These are phyloP conservation scores for Temnothorax rugatulus DNA, from an alignment of 2,888 invertebrate species.

Conservation along the genomic window DNA sequence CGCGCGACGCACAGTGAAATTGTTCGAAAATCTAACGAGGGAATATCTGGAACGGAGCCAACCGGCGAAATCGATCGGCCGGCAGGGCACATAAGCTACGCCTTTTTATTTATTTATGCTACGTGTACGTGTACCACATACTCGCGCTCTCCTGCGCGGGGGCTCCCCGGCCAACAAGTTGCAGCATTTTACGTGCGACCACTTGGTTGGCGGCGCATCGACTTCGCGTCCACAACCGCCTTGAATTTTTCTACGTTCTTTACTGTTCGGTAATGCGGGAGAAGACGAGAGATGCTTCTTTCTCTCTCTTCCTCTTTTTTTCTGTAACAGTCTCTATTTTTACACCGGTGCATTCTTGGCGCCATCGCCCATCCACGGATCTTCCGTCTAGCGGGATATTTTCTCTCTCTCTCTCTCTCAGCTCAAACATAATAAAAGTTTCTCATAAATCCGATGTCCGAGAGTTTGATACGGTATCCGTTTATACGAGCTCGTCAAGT, in stretches of 20 bases:
- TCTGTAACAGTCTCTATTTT: conserved; percentile 26
- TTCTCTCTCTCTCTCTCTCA: not conserved
- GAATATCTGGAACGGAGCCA: conserved; percentile 74
- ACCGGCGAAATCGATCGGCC: conserved; percentile 77
- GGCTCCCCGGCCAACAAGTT: conserved; percentile 46
- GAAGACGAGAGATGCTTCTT: not conserved
- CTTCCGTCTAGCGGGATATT: conserved; percentile 12
- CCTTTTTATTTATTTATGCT: conserved; percentile 80
- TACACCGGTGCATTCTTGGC: conserved; percentile 10
- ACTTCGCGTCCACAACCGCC: conserved; percentile 25
- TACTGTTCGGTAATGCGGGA: conserved; percentile 16
- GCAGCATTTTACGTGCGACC: conserved; percentile 56
- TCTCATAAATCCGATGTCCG: conserved; percentile 62
- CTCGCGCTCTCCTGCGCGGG: conserved; percentile 45
- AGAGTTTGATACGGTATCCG: conserved; percentile 59
- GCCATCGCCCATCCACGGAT: conserved; percentile 22
- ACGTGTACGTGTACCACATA: conserved; percentile 67
- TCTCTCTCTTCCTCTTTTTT: not conserved
- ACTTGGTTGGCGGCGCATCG: conserved; percentile 47
- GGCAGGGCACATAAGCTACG: conserved; percentile 71
- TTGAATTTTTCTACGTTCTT: conserved; percentile 52
- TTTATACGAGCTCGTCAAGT: conserved; percentile 64
- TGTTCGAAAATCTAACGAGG: conserved; percentile 77
- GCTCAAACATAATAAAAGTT: conserved; percentile 69
- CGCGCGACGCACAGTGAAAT: conserved; percentile 61